These are phyloP conservation scores for Kryphioiulus occultus DNA, from an alignment of 2,888 invertebrate species.

Conservation along the genomic window DNA sequence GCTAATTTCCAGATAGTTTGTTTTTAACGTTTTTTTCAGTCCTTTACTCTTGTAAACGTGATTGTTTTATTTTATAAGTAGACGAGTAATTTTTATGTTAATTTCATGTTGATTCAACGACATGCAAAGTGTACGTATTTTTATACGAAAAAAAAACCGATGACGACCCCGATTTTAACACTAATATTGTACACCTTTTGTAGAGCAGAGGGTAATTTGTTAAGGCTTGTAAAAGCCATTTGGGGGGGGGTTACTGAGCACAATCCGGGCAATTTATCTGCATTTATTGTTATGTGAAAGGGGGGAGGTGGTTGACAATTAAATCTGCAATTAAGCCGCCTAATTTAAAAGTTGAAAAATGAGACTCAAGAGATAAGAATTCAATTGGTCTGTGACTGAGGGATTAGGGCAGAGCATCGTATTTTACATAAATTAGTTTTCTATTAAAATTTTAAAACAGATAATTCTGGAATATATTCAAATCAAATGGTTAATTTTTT, in stretches of 20 bases:
- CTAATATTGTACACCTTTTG: background rate
- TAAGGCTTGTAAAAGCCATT: background rate
- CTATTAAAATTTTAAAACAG: no score
- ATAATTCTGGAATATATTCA: no score
- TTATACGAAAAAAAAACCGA: conserved; percentile 1
- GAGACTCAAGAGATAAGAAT: background rate
- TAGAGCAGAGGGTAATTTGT: background rate
- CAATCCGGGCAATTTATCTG: background rate
- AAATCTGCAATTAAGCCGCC: background rate
- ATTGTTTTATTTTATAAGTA: background rate
- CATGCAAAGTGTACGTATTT: conserved; percentile 35
- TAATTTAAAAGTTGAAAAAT: background rate
- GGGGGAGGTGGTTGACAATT: background rate
- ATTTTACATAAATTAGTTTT: no score
- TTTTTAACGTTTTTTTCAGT: background rate
- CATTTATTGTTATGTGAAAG: background rate
- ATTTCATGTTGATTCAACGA: background rate
- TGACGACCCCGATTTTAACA: background rate
- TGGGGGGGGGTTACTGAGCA: background rate
- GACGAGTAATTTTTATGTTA: background rate
- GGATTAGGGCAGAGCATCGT: background rate
- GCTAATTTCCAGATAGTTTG: background rate
- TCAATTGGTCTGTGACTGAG: background rate
- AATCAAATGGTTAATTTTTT: no score
- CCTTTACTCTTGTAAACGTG: background rate